Evolutionary conservation across 2,888 invertebrate genomes (phyloP).

Genomic region (Cosmorhoe ocellata): DNA sequence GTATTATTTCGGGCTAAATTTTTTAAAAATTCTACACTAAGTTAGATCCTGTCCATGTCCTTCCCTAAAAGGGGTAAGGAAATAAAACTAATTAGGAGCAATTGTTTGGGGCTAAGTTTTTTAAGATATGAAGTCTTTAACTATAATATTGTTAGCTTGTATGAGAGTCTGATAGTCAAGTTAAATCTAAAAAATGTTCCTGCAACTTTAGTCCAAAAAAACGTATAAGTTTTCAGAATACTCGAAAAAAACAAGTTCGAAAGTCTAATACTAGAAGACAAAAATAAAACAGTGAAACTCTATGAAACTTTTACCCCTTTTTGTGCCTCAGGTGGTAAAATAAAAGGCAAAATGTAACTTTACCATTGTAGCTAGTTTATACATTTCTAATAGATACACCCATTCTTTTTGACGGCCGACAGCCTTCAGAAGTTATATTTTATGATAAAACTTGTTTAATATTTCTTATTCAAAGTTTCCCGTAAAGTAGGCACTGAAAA

Average conservation of each 20-base stretch:
- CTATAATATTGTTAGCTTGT: no score
- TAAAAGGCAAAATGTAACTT: conserved; percentile 9
- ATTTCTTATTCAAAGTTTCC: conserved; percentile 67
- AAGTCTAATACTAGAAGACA: neutral
- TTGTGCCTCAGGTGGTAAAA: conserved; percentile 16
- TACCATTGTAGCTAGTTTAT: conserved; percentile 19
- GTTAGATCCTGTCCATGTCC: no score
- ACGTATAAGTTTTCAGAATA: no score
- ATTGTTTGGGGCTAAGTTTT: no score
- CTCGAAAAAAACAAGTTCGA: neutral
- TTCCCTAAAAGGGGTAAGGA: no score
- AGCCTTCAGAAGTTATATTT: conserved; percentile 68
- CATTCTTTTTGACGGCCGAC: conserved; percentile 53
- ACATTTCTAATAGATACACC: conserved; percentile 38
- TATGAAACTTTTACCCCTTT: conserved; percentile 6
- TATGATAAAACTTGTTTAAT: conserved; percentile 73
- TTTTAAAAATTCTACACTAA: no score
- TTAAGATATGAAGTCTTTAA: no score
- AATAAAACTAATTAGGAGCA: no score
- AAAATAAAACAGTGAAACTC: conserved; percentile 1
- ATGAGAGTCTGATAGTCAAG: no score
- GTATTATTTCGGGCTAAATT: no score
- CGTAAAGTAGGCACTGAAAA: conserved; percentile 39
- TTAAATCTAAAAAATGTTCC: no score
- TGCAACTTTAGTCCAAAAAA: no score